Base-by-base conservation (phyloP, 2,888 invertebrate species). In the Petrophora chlorosata region DNA sequence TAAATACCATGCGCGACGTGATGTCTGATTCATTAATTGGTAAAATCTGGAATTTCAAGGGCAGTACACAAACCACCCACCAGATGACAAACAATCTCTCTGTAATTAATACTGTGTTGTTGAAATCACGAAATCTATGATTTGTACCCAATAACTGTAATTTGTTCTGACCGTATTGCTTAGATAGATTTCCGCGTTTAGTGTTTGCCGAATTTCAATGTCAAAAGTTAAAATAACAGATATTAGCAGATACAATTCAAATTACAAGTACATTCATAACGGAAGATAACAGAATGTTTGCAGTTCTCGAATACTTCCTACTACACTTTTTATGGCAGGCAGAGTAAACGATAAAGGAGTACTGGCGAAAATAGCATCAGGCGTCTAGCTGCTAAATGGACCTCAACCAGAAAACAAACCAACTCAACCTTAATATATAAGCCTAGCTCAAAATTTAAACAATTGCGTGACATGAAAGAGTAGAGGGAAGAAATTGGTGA, bases 11-110 rank as follows among this genome's bases (percentile, higher is more conserved):
- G n/a, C n/a, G n/a, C n/a, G n/a, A n/a, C n/a, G n/a, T n/a, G n/a
- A n/a, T n/a, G n/a, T n/a, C n/a, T n/a, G n/a, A n/a, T n/a, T 9
- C 9, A 12, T 29, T 12, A 15, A 9, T 4, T 19, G 10, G 16
- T 22, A 50, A 48, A 38, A 34, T 49, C 19, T 30, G 10, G n/a
- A 36, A 49, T 51, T 32, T 48, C 48, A 57, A 57, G 57, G 55
- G 17, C 40, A 42, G 12, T 43, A 23, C 33, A 30, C 29, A 33
- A 51, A 47, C 53, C 55, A 41, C 57, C 57, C 57, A 57, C 60
- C 45, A 55, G 45, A 59, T 56, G 53, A 30, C 32, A 40, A 38
- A 33, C 33, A 22, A 29, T 53, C 33, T 53, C 36, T 5, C 26
- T 35, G 59, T 41, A 57, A 53, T 14, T 8, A 48, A 59, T 53